These are phyloP conservation scores for Anolis apletophallus DNA, from an alignment of 2,797 vertebrate species.

Conservation along the genomic window DNA sequence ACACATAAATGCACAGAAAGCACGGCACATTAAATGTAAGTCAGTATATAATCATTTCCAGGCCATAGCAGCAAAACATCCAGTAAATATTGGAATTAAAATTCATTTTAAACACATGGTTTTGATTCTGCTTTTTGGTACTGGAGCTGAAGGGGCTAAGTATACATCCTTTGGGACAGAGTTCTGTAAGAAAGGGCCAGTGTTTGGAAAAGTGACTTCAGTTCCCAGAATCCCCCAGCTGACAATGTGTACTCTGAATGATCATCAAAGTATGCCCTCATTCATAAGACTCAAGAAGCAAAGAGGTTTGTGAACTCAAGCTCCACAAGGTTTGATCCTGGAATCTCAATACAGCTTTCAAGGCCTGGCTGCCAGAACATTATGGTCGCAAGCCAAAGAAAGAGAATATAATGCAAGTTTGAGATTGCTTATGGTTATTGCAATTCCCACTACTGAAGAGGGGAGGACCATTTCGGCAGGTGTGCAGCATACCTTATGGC, in stretches of 20 bases:
- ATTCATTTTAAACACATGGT: not conserved
- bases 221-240: no score
- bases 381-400: not conserved
- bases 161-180: not conserved
- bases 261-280: not conserved
- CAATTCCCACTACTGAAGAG: no score
- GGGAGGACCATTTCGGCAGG: no score
- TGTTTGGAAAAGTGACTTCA: no score
- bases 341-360: not conserved
- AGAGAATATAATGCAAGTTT: not conserved
- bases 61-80: not conserved
- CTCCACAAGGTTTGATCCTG: no score
- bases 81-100: slow-evolving; percentile 12
- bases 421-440: not conserved
- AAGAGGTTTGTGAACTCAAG: not conserved
- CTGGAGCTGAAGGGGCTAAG: not conserved
- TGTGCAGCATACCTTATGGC: no score
- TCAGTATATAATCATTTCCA: not conserved
- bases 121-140: not conserved
- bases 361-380: not conserved
- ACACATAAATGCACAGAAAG: not conserved
- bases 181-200: not conserved
- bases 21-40: not conserved
- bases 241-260: not conserved
- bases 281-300: not conserved